These are phyloP conservation scores for Vireo griseus DNA, from an alignment of 2,797 vertebrate species.

Conservation along the genomic window DNA sequence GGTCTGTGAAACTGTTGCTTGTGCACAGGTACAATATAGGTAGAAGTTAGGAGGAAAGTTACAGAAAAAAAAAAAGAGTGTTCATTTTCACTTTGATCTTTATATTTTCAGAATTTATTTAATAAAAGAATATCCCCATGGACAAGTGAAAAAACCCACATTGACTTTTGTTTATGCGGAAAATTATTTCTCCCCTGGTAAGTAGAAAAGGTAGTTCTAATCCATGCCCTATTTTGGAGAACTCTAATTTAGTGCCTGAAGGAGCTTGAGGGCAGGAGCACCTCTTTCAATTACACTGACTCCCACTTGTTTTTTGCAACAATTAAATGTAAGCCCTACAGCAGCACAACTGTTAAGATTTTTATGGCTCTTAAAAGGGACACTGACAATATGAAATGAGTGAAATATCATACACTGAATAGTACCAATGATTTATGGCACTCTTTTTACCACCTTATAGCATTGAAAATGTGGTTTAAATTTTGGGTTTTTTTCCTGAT, in stretches of 20 bases:
- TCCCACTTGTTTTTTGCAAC: conserved; percentile 53
- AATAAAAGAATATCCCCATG: neutral
- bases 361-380: conserved; percentile 43
- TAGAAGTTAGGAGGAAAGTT: neutral
- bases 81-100: neutral
- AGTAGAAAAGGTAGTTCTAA: neutral
- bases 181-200: neutral
- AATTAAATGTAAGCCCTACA: conserved; percentile 34
- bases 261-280: conserved; percentile 13
- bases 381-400: neutral
- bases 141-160: neutral
- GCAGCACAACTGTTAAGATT: conserved; percentile 25
- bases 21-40: neutral
- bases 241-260: conserved; percentile 22
- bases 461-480: neutral
- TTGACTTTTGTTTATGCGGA: neutral
- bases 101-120: neutral
- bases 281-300: conserved; percentile 19
- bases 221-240: conserved; percentile 30
- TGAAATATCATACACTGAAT: neutral
- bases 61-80: neutral
- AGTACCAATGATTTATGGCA: neutral
- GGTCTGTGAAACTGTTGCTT: neutral
- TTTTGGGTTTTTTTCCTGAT: neutral
- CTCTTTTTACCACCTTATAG: neutral